These are phyloP conservation scores for Athalia rosae DNA, from an alignment of 2,888 invertebrate genomes.

Conservation along the genomic window DNA sequence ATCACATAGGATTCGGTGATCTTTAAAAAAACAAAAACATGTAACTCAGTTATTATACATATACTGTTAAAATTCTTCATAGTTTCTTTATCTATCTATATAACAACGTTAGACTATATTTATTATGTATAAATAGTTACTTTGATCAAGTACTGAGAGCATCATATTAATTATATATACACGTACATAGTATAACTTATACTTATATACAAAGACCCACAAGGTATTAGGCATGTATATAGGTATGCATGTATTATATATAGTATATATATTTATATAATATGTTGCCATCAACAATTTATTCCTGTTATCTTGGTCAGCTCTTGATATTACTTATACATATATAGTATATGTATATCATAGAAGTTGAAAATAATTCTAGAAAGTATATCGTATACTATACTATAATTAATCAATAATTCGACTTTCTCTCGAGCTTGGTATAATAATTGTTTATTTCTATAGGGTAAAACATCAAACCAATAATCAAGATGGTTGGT, in stretches of 20 bases:
- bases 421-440: conserved; percentile 14
- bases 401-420: conserved; percentile 27
- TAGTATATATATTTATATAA: conserved; percentile 52
- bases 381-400: conserved; percentile 31
- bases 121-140: conserved; percentile 46
- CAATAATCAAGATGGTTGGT: conserved; percentile 47
- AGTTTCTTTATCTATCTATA: conserved; percentile 62
- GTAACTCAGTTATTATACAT: conserved; percentile 48
- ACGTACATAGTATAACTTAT: conserved; percentile 7
- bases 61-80: conserved; percentile 58
- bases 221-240: background rate
- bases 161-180: conserved; percentile 6
- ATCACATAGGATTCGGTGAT: background rate
- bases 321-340: too few relatives aligned
- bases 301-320: background rate
- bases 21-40: conserved; percentile 4
- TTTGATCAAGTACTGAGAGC: conserved; percentile 15
- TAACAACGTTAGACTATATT: conserved; percentile 55
- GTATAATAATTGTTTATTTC: conserved; percentile 46
- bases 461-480: conserved; percentile 39
- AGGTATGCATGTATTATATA: conserved; percentile 22
- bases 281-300: conserved; percentile 27
- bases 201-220: background rate
- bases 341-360: background rate
- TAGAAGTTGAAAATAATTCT: conserved; percentile 19